Conservation (phyloP, 2,888 invertebrate genomes). For the Diarsia brunnea region DNA sequence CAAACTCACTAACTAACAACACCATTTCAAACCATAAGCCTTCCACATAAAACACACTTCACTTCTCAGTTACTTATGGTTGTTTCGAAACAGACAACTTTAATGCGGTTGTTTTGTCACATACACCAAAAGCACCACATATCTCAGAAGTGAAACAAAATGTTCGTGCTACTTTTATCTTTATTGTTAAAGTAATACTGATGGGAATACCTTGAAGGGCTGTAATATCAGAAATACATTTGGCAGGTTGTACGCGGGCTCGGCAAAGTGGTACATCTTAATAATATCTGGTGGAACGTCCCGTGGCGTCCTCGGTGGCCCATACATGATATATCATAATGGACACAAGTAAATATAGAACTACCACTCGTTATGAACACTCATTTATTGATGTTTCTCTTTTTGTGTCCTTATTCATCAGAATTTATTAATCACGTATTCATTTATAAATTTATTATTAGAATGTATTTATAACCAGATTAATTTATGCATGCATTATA, state of each 20-base stretch:
- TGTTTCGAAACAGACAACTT: slow-evolving; percentile 40
- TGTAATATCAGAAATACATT: slow-evolving; percentile 42
- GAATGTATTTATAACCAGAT: slow-evolving; percentile 9
- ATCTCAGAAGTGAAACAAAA: slow-evolving; percentile 39
- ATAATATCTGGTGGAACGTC: slow-evolving; percentile 74
- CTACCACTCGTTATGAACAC: slow-evolving; percentile 73
- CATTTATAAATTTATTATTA: slow-evolving; percentile 33
- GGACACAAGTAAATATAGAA: slow-evolving; percentile 78
- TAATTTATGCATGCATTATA: slow-evolving; percentile 24
- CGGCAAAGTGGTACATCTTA: slow-evolving; percentile 75
- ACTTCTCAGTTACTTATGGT: slow-evolving; percentile 39
- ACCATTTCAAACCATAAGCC: slow-evolving; percentile 52
- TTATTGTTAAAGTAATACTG: slow-evolving; percentile 52
- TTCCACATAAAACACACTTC: slow-evolving; percentile 55
- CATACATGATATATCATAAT: slow-evolving; percentile 76
- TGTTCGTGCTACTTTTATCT: slow-evolving; percentile 47
- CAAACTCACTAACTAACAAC: slow-evolving; percentile 52
- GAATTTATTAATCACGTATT: slow-evolving; percentile 35
- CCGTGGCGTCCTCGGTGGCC: slow-evolving; percentile 76
- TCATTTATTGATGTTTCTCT: slow-evolving; percentile 53
- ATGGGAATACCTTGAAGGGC: slow-evolving; percentile 35
- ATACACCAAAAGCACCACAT: slow-evolving; percentile 55
- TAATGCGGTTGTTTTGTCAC: slow-evolving; percentile 70
- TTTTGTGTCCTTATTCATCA: slow-evolving; percentile 38
- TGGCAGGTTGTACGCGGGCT: slow-evolving; percentile 67